Base-by-base conservation (phyloP, 2,888 invertebrate genomes). In the Cataglyphis cursor region DNA sequence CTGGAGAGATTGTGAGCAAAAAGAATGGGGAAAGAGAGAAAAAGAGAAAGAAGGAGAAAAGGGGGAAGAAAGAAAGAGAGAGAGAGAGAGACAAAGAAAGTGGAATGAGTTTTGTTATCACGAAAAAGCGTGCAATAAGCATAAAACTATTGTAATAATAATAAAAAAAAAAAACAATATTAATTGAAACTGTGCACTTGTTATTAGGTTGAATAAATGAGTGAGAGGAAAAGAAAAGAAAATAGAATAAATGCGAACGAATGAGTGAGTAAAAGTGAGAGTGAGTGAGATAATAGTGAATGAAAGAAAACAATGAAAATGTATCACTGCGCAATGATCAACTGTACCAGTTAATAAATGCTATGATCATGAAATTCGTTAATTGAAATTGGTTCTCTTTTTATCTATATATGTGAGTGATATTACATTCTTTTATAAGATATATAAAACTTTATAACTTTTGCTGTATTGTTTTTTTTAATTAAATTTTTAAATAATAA, bases 51-150 rank as follows among this genome's bases (percentile, higher is more conserved):
- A 15, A 28, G 9, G 44, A 28, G 44, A 9, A 28, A 15, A 88
- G 88, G 88, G 90, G 84, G 87, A 21, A 65, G 24, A 24, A 1
- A 24, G 24, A 24, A 1, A 21, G 18, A 31, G 51, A 66, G 48
- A 75, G 51, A 90, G 84, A 86, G 54, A 73, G 70, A 54, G 28
- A 66, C 59, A 51, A 41, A 54, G 59, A 80, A 24, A 51, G 73
- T 57, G 90, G 88, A 85, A 90, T 91, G 91, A 68, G 90, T 93
- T 94, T 93, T 93, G 93, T 51, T 94, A 94, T 93, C 92, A 91
- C 90, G 92, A 90, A 92, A 91, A 92, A 92, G 92, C 90, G 93
- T 94, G 94, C 93, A 94, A 94, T 94, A 93, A 93, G 92, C 92
- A 89, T 92, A 90, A 92, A 92, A 93, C 91, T 93, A 93, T 93